Evolutionary conservation across 2,888 invertebrate genomes (phyloP).

Genomic region (Hanleya hanleyi): DNA sequence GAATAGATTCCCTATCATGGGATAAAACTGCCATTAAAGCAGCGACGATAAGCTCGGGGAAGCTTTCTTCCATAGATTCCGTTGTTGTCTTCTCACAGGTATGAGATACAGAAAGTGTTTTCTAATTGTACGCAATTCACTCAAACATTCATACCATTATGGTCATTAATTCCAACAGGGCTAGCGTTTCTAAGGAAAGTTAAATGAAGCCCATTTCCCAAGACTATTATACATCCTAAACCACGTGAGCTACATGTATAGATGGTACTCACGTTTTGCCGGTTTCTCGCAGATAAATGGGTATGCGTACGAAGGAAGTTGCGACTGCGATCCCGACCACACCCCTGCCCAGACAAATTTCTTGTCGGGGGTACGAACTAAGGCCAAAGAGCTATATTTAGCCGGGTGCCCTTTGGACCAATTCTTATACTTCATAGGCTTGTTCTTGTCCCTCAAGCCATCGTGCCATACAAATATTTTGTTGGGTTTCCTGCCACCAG

Average conservation of each 20-base stretch:
- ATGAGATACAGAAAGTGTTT: no score
- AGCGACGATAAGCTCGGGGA: no score
- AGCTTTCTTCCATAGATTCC: no score
- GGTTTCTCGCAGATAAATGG: constrained; percentile 76
- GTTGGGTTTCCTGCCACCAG: constrained; percentile 50
- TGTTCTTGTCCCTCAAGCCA: constrained; percentile 25
- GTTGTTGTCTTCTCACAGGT: no score
- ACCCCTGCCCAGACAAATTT: constrained; percentile 64
- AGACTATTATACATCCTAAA: no score
- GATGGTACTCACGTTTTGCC: constrained; percentile 75
- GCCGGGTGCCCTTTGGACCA: constrained; percentile 53
- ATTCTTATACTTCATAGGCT: constrained; percentile 47
- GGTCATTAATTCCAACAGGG: no score
- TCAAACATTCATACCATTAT: no score
- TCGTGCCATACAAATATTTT: constrained; percentile 45
- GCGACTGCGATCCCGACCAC: constrained; percentile 45
- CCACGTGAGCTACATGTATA: background rate
- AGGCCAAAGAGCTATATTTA: constrained; percentile 49
- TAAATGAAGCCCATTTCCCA: no score
- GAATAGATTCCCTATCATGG: no score
- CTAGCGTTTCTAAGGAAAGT: no score
- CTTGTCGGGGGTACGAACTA: constrained; percentile 70
- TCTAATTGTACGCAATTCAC: no score
- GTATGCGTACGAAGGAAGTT: constrained; percentile 50
- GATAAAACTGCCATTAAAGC: no score